These are phyloP conservation scores for Bombus difficillimus DNA, from an alignment of 1,140 invertebrate genomes.

Conservation along the genomic window DNA sequence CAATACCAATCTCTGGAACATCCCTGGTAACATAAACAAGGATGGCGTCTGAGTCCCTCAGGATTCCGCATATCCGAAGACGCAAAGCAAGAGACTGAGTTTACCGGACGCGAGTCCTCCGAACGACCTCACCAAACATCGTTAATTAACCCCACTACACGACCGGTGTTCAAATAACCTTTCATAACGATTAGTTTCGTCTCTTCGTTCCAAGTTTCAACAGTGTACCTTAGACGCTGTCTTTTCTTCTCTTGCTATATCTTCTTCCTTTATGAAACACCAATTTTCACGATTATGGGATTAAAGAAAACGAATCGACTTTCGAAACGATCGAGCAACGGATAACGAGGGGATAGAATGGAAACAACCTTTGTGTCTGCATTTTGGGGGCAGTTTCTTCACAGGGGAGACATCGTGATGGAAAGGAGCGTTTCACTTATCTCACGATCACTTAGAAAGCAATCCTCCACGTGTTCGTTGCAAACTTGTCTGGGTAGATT, in stretches of 20 bases:
- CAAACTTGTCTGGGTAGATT: slow-evolving; percentile 64
- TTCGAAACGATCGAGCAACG: neutral
- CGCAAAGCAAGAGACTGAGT: slow-evolving; percentile 32
- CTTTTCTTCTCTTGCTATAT: neutral
- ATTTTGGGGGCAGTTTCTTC: neutral
- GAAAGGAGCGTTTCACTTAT: slow-evolving; percentile 67
- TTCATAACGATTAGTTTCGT: slow-evolving; percentile 18
- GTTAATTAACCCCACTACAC: slow-evolving; percentile 63
- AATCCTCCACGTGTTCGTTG: slow-evolving; percentile 57
- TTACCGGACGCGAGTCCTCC: slow-evolving; percentile 51
- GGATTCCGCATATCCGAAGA: slow-evolving; percentile 12
- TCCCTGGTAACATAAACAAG: slow-evolving; percentile 69
- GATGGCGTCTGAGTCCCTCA: slow-evolving; percentile 47
- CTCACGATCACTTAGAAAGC: slow-evolving; percentile 70
- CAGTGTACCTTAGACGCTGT: neutral
- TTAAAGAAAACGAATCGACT: neutral
- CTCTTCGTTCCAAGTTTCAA: neutral
- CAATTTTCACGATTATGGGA: neutral
- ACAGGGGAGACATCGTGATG: slow-evolving; percentile 24
- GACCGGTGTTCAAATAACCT: slow-evolving; percentile 26
- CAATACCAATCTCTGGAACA: slow-evolving; percentile 42
- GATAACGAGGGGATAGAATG: neutral
- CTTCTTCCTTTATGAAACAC: neutral
- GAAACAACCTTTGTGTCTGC: no score
- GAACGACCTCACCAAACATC: slow-evolving; percentile 62